Percentiles rank a stretch among this genome's conserved stretches.
phyloP scores from a whole-genome alignment of 2,888 invertebrate genomes.

The Villa cingulata region DNA sequence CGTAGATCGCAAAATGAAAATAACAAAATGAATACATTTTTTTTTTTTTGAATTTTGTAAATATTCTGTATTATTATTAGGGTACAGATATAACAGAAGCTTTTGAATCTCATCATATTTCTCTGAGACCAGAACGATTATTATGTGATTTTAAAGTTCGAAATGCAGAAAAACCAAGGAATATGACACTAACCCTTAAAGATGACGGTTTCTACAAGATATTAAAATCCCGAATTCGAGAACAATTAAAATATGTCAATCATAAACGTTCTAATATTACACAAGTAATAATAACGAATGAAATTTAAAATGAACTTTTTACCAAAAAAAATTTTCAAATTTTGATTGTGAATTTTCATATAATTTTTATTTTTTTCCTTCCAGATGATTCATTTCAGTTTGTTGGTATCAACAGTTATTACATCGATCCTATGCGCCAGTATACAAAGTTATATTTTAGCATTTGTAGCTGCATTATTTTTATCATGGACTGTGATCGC shows the following conservation, averaged over 20 bases:
- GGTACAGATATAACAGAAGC: constrained; percentile 71
- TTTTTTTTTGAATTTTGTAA: not conserved
- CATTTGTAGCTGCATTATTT: constrained; percentile 40
- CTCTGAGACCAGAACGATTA: constrained; percentile 42
- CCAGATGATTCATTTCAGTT: constrained; percentile 22
- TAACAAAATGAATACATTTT: no score
- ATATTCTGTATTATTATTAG: constrained; percentile 23
- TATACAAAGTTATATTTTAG: constrained; percentile 24
- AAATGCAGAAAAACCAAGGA: constrained; percentile 48
- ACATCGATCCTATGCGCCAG: constrained; percentile 31
- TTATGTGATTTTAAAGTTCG: constrained; percentile 52
- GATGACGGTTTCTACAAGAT: constrained; percentile 61
- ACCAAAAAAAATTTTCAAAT: not conserved
- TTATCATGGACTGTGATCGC: constrained; percentile 46
- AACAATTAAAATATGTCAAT: constrained; percentile 43
- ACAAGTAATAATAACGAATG: not conserved
- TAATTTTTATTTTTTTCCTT: constrained; percentile 14
- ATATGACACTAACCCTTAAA: constrained; percentile 58
- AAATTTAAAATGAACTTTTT: constrained; percentile 25
- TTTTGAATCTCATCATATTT: constrained; percentile 60
- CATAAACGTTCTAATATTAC: constrained; percentile 24
- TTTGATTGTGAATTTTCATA: not conserved
- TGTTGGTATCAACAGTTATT: constrained; percentile 30
- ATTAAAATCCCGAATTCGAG: constrained; percentile 45
- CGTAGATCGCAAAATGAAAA: no score